A percentile compares a stretch with the other conserved stretches of the same genome.
Evolutionary conservation across 2,888 invertebrate genomes (phyloP).

Genomic region (Epinotia brunnichana): DNA sequence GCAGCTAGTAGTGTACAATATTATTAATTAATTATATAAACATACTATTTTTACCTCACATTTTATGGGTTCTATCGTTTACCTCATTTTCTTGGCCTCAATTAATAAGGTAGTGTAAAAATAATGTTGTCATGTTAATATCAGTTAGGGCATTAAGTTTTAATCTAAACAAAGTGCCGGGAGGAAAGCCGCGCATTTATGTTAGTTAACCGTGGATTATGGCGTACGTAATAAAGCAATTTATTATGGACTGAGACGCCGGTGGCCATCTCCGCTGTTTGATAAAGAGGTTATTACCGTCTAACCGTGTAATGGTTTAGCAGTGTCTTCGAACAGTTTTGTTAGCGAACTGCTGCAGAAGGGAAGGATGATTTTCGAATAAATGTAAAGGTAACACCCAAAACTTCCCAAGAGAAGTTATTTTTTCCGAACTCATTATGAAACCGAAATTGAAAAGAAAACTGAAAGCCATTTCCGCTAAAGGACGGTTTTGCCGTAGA

Average conservation of each 20-base stretch:
- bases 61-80: not conserved
- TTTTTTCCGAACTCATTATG: no score
- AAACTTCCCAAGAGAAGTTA: no score
- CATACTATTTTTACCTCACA: no score
- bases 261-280: conserved; percentile 43
- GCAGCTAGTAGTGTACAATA: no score
- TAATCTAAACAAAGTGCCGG: conserved; percentile 80
- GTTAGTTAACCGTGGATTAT: conserved; percentile 81
- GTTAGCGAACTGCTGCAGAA: not conserved
- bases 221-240: conserved; percentile 69
- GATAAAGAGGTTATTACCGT: conserved; percentile 39
- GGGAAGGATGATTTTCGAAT: not conserved
- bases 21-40: no score
- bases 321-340: not conserved
- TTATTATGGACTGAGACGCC: conserved; percentile 62
- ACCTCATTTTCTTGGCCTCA: conserved; percentile 17
- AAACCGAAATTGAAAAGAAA: no score
- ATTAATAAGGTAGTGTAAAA: conserved; percentile 43
- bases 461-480: no score
- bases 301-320: conserved; percentile 35
- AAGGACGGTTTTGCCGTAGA: no score
- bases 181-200: conserved; percentile 71
- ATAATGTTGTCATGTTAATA: conserved; percentile 60
- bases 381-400: not conserved
- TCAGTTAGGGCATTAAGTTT: conserved; percentile 67